A percentile compares a stretch with the other conserved stretches of the same genome.
Evolutionary conservation across 2,797 vertebrate species (phyloP).

Genomic region (Tiaroga cobitis): DNA sequence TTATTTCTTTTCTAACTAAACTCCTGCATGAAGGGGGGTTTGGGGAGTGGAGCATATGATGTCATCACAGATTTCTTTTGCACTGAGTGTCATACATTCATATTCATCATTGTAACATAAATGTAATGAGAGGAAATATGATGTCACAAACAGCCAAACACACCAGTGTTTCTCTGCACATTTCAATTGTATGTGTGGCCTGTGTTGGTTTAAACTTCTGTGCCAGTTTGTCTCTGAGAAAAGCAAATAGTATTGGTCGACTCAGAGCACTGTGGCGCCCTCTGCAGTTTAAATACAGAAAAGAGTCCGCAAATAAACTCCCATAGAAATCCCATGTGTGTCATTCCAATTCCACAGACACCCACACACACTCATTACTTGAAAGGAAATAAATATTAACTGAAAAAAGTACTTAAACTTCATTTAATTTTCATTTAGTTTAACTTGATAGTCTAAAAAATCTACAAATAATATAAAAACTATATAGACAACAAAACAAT

Average conservation of each 20-base stretch:
- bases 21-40: conserved; percentile 47
- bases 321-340: background rate
- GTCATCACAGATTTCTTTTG: conserved; percentile 44
- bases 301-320: background rate
- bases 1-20: conserved; percentile 29
- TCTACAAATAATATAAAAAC: background rate
- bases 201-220: background rate
- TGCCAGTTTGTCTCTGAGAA: conserved; percentile 22
- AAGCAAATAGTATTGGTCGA: conserved; percentile 1
- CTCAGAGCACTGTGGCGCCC: conserved; percentile 58
- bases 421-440: background rate
- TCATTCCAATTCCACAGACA: background rate
- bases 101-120: conserved; percentile 42
- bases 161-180: background rate
- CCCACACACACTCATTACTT: background rate
- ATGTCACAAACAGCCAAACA: conserved; percentile 72
- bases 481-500: background rate
- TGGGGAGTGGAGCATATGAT: conserved; percentile 20
- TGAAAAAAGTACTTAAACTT: background rate
- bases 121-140: conserved; percentile 68
- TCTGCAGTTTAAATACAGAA: conserved; percentile 65
- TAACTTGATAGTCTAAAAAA: background rate
- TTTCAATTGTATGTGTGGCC: background rate
- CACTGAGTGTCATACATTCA: conserved; percentile 49
- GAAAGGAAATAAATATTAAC: background rate